Conservation (phyloP, 1,140 invertebrate genomes). For the Anastrepha ludens region DNA sequence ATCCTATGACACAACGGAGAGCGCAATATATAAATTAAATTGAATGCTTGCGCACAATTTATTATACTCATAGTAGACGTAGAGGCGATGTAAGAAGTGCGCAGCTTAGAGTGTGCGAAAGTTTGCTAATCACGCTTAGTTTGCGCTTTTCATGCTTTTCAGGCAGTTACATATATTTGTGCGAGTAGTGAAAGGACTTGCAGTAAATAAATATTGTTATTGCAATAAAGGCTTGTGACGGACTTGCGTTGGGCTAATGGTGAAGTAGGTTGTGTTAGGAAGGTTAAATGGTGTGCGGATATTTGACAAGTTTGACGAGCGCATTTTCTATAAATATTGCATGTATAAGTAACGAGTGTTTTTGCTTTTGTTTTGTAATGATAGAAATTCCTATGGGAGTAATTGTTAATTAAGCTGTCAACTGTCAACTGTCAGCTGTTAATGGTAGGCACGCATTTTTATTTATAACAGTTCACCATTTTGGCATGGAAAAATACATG, state of each 20-base stretch:
- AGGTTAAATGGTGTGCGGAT: neutral
- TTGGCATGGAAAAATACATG: no score
- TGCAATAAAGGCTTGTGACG: neutral
- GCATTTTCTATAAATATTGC: neutral
- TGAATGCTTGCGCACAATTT: neutral
- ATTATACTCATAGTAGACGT: neutral
- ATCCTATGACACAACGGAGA: neutral
- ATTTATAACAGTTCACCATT: no score
- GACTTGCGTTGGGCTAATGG: neutral
- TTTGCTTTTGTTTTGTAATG: no score
- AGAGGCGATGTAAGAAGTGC: neutral
- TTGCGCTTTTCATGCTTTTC: constrained; percentile 25
- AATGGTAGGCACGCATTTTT: no score
- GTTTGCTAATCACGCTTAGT: constrained; percentile 48
- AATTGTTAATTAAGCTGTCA: no score
- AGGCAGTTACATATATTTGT: neutral
- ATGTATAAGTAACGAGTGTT: no score
- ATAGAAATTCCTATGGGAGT: no score
- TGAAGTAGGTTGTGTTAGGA: neutral
- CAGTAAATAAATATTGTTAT: constrained; percentile 30
- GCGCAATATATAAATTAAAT: constrained; percentile 18
- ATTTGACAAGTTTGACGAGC: neutral
- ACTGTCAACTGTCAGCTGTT: no score
- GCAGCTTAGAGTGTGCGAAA: neutral
- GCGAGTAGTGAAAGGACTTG: neutral